phyloP scores from a whole-genome alignment of 2,113 vertebrate genomes.

The Neodon shergylaensis region DNA sequence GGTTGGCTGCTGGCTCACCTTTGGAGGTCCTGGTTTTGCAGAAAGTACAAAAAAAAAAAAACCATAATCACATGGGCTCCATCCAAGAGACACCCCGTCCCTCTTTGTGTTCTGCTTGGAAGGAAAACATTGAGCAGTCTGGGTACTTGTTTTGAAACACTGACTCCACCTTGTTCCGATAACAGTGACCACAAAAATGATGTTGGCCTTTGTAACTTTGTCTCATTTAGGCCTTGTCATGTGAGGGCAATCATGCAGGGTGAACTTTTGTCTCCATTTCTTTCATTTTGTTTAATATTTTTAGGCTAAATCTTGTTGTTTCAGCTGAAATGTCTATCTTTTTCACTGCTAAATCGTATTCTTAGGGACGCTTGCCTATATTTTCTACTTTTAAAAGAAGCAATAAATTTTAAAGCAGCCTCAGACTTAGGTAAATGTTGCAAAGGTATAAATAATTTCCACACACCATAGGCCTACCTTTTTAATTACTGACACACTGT shows the following conservation, averaged over 20 bases:
- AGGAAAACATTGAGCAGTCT: neutral
- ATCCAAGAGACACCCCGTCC: neutral
- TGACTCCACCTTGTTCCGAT: neutral
- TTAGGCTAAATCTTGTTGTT: neutral
- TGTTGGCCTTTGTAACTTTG: neutral
- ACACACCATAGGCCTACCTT: neutral
- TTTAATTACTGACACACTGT: neutral
- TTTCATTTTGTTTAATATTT: neutral
- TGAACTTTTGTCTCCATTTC: neutral
- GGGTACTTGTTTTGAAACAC: neutral
- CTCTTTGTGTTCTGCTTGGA: neutral
- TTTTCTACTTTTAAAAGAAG: neutral
- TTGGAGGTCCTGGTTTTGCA: neutral
- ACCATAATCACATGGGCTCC: too few relatives aligned
- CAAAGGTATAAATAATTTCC: neutral
- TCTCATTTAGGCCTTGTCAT: neutral
- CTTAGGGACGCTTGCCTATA: neutral
- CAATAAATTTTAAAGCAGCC: neutral
- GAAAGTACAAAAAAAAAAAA: neutral
- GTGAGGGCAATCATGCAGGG: neutral
- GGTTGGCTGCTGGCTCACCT: neutral
- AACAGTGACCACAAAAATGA: neutral
- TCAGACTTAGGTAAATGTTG: neutral
- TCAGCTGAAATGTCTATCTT: neutral
- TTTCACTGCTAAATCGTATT: neutral